Percentiles rank a stretch among this genome's conserved stretches.
phyloP scores from a whole-genome alignment of 53 echinoderm and acorn worm species.

The Patiria pectinifera region DNA sequence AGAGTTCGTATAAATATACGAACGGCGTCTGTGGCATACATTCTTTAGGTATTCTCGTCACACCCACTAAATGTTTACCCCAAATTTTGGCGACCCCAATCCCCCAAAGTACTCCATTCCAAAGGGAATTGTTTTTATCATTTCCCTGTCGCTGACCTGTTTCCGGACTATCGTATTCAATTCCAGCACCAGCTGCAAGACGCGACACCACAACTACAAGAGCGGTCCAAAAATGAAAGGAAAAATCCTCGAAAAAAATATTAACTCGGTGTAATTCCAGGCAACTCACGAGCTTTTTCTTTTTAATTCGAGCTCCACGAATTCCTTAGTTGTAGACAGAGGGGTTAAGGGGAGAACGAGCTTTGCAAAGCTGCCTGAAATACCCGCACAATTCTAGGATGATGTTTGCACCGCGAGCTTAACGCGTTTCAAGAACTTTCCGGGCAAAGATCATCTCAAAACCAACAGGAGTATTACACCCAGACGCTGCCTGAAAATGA shows the following conservation, averaged over 20 bases:
- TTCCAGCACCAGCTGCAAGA: not conserved
- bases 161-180: not conserved
- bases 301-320: no score
- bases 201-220: not conserved
- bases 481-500: not conserved
- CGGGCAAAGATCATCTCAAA: slow-evolving; percentile 26
- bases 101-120: not conserved
- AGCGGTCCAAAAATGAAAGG: no score
- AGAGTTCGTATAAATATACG: no score
- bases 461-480: slow-evolving; percentile 1
- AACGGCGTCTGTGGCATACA: no score
- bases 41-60: no score
- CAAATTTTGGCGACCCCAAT: not conserved
- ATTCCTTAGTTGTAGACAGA: no score
- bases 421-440: slow-evolving; percentile 1
- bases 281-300: no score
- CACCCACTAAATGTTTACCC: no score
- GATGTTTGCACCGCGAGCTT: not conserved
- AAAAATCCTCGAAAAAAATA: no score
- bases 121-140: not conserved
- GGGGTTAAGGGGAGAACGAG: no score
- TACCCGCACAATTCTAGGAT: not conserved
- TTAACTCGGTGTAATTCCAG: no score
- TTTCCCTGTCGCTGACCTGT: not conserved
- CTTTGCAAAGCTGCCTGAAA: not conserved